phyloP scores from a whole-genome alignment of 1,140 invertebrate genomes.

The Ips typographus region DNA sequence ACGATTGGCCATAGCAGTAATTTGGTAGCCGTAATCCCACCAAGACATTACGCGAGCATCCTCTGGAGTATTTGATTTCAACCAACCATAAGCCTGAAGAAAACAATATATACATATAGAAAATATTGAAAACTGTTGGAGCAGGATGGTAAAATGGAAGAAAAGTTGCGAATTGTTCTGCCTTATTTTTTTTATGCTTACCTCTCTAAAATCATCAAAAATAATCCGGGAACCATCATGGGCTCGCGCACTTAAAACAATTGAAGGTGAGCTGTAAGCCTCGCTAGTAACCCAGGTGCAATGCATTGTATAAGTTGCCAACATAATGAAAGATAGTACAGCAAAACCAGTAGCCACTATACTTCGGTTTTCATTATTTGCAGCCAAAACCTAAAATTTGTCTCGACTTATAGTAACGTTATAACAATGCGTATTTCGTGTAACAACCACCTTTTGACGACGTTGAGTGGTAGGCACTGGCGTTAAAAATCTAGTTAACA shows the following conservation, averaged over 20 bases:
- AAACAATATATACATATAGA: slow-evolving; percentile 70
- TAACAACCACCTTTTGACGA: slow-evolving; percentile 21
- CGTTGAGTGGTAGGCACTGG: slow-evolving; percentile 19
- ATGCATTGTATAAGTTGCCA: slow-evolving; percentile 92
- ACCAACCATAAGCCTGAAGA: slow-evolving; percentile 95
- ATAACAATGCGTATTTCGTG: background rate
- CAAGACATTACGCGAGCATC: slow-evolving; percentile 97
- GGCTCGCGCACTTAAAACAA: slow-evolving; percentile 92
- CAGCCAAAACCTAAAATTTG: slow-evolving; percentile 12
- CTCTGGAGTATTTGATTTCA: slow-evolving; percentile 94
- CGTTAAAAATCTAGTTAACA: slow-evolving; percentile 50
- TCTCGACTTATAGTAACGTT: too few species aligned
- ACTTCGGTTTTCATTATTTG: slow-evolving; percentile 11
- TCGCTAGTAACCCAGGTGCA: slow-evolving; percentile 99
- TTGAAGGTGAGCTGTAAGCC: slow-evolving; percentile 96
- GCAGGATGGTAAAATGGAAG: slow-evolving; percentile 64
- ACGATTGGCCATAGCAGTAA: slow-evolving; percentile 98
- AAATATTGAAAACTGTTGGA: slow-evolving; percentile 83
- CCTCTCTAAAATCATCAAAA: slow-evolving; percentile 96
- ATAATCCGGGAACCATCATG: slow-evolving; percentile 94
- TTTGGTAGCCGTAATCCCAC: slow-evolving; percentile 99
- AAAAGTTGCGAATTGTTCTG: too few species aligned
- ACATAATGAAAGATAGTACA: slow-evolving; percentile 77
- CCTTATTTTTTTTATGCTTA: slow-evolving; percentile 58
- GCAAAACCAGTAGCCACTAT: slow-evolving; percentile 73